Evolutionary conservation across 2,888 invertebrate species (phyloP).

Genomic region (Epinotia demarniana): DNA sequence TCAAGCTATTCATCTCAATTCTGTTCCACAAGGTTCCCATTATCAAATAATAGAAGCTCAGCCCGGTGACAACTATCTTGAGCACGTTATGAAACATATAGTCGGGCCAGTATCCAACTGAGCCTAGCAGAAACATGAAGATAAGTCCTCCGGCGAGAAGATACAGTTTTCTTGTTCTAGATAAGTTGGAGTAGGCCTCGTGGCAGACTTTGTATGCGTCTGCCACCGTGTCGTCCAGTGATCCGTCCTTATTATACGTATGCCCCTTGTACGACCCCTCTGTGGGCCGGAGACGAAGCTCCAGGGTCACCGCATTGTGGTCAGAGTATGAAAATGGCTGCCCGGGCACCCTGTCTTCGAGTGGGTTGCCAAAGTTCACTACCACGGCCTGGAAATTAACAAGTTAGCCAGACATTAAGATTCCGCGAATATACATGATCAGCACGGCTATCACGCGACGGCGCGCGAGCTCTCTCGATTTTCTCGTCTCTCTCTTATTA

Average conservation of each 20-base stretch:
- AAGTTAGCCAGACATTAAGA: not conserved
- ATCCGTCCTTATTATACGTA: constrained; percentile 54
- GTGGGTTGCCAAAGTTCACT: constrained; percentile 87
- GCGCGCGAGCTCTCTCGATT: no score
- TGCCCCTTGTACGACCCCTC: constrained; percentile 46
- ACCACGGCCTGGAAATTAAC: constrained; percentile 65
- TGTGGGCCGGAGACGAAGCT: constrained; percentile 61
- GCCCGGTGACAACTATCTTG: constrained; percentile 86
- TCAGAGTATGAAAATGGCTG: constrained; percentile 93
- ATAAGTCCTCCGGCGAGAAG: constrained; percentile 78
- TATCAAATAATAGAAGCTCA: constrained; percentile 88
- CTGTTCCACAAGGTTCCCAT: constrained; percentile 94
- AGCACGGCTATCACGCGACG: no score
- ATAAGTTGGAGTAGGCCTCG: constrained; percentile 80
- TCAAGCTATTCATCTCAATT: constrained; percentile 91
- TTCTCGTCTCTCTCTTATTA: no score
- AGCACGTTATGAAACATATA: constrained; percentile 82
- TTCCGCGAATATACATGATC: no score
- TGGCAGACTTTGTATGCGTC: constrained; percentile 86
- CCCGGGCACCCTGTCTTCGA: constrained; percentile 89
- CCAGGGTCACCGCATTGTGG: constrained; percentile 93
- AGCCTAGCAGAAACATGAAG: constrained; percentile 81
- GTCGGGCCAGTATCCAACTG: constrained; percentile 79
- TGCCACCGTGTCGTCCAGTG: constrained; percentile 72
- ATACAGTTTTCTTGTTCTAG: constrained; percentile 81